These are phyloP conservation scores for Pachyseris speciosa DNA, from an alignment of 64 coral and sea anemone genomes.

Conservation along the genomic window DNA sequence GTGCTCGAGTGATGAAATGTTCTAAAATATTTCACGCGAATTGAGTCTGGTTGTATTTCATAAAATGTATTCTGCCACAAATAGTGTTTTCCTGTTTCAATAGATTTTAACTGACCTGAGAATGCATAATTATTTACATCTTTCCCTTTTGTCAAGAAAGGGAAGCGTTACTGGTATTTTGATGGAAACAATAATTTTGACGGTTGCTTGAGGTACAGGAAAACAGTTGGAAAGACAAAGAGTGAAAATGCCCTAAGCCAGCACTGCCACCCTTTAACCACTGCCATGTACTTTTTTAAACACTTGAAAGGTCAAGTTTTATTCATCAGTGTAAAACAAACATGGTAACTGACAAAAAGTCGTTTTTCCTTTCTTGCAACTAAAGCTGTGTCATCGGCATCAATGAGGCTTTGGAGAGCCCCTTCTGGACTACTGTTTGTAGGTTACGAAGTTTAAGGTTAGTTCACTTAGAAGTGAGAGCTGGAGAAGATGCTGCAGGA, in stretches of 20 bases:
- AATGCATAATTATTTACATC: too few species aligned
- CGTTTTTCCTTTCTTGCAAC: slow-evolving; percentile 50
- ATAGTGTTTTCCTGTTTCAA: too few species aligned
- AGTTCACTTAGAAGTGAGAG: not conserved
- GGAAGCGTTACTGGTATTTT: too few species aligned
- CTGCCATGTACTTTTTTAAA: not conserved
- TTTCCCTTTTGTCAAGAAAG: too few species aligned
- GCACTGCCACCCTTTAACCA: not conserved
- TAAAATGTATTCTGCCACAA: too few species aligned
- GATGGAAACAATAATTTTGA: too few species aligned
- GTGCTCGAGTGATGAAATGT: too few species aligned
- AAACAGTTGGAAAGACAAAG: not conserved
- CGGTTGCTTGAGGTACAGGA: too few species aligned
- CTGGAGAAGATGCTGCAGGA: not conserved
- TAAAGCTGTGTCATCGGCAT: slow-evolving; percentile 19
- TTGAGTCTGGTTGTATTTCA: too few species aligned
- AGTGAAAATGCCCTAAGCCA: not conserved
- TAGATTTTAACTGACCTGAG: too few species aligned
- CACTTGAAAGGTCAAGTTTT: slow-evolving; percentile 46
- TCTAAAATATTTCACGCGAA: too few species aligned
- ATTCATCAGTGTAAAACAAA: not conserved
- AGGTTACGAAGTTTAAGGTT: not conserved
- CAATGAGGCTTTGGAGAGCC: slow-evolving; percentile 38
- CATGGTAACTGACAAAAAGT: slow-evolving; percentile 50
- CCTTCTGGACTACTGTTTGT: slow-evolving; percentile 50